Evolutionary conservation across 2,888 invertebrate species (phyloP), one percentile per base, ranked within the genome.

Genomic region (Theretra japonica): DNA sequence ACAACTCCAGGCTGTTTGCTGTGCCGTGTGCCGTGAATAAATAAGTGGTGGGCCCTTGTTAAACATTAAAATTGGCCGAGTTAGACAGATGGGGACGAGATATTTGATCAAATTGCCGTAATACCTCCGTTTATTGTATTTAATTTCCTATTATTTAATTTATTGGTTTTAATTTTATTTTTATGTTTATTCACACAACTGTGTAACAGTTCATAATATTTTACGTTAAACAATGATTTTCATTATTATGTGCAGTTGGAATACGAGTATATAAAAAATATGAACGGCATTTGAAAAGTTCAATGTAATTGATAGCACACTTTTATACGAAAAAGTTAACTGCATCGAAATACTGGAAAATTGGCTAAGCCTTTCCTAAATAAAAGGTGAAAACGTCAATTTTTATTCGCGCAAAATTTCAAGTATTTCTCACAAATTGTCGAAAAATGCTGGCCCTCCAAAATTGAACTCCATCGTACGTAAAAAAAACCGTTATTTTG

Each of bases 11-110:
- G 81, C 77, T 84, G 85, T 88, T 89, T 88, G 86, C 83, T 81
- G 73, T 81, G 73, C 83, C 80, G 82, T 82, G 83, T 85, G 82
- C 84, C 86, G 82, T 93, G 90, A 93, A 94, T 93, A 90, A 93
- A 90, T 91, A 90, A 93, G 90, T 82, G 83, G 83, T 80, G 78
- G 82, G 86, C 77, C 85, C 87, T 89, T 84, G 86, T 88, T 90
- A 88, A 71, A 65, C 65, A 71, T 71, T 71, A 71, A 71, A 71
- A 71, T 71, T 48, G 33, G 33, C 33, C 57, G 65, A 53, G 53
- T 56, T 65, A 65, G 65, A 48, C 19, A 65, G 60, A 60, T 60
- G 30, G 41, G 65, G 48, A 65, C 41, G 65, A 65, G 48, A 65
- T 65, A 65, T 65, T 65, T 65, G 17, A 48, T 41, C 23, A 65